Conservation (phyloP, 2,113 vertebrate species). For the Tragelaphus scriptus region DNA sequence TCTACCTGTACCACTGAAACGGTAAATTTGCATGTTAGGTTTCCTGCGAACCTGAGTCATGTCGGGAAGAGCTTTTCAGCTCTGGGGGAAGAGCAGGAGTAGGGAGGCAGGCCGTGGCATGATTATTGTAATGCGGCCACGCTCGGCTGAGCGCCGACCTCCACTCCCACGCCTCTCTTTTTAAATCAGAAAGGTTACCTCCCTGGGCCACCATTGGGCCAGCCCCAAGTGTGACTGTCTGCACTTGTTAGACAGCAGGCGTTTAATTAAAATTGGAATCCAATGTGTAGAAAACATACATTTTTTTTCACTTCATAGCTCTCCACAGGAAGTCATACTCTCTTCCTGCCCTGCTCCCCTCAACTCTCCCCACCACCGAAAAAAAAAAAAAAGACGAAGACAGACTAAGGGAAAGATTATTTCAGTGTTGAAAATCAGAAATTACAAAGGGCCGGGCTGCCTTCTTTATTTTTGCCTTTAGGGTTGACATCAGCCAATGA, state of each 20-base stretch:
- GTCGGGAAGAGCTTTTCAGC: not conserved
- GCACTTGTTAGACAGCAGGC: slow-evolving; percentile 56
- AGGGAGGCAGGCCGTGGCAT: not conserved
- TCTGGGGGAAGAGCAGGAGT: not conserved
- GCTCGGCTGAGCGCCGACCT: slow-evolving; percentile 31
- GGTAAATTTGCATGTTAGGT: not conserved
- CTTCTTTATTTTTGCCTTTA: slow-evolving; percentile 42
- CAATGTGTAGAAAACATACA: slow-evolving; percentile 40
- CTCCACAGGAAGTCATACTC: slow-evolving; percentile 6
- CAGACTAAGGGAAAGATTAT: not conserved
- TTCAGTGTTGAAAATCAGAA: slow-evolving; percentile 59
- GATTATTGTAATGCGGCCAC: not conserved
- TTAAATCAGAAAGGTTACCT: slow-evolving; percentile 54
- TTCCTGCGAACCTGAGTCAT: not conserved
- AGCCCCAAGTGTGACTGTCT: slow-evolving; percentile 48
- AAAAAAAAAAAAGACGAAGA: not conserved
- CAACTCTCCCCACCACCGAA: not conserved
- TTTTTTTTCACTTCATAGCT: slow-evolving; percentile 48
- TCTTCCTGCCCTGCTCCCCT: not conserved
- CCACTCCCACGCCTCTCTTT: slow-evolving; percentile 40
- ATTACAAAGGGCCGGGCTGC: not conserved
- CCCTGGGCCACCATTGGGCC: slow-evolving; percentile 39
- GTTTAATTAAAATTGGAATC: slow-evolving; percentile 67
- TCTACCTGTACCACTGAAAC: not conserved
- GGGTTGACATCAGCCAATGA: slow-evolving; percentile 2